Percentiles rank a stretch among this genome's conserved stretches.
Evolutionary conservation across 2,113 vertebrate species (phyloP).

Genomic region (Arothron firmamentum): DNA sequence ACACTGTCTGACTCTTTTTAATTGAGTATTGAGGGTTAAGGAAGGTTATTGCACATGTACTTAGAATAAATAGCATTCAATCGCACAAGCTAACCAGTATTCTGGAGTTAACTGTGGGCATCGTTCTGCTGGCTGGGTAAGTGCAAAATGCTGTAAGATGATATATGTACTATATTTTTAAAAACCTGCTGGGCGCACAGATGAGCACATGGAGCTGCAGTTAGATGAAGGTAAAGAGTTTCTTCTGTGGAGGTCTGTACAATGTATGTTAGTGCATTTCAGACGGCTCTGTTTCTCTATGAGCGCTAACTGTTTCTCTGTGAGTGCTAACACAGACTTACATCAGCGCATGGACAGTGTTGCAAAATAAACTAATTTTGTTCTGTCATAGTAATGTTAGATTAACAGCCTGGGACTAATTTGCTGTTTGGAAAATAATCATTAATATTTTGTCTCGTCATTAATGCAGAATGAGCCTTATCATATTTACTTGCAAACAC

Average conservation of each 20-base stretch:
- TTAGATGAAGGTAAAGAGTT: too few species aligned
- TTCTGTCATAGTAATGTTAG: slow-evolving; percentile 18
- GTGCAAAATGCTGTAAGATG: slow-evolving; percentile 12
- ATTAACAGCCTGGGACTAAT: slow-evolving; percentile 34
- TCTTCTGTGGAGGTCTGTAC: too few species aligned
- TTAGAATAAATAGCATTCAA: slow-evolving; percentile 45
- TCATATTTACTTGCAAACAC: too few species aligned
- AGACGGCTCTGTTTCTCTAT: too few species aligned
- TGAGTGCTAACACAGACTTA: neutral
- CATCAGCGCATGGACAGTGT: neutral
- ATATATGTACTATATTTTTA: slow-evolving; percentile 14
- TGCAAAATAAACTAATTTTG: slow-evolving; percentile 3
- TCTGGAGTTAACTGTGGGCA: slow-evolving; percentile 27
- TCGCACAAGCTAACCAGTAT: slow-evolving; percentile 59
- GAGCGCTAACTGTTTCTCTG: neutral
- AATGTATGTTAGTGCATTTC: too few species aligned
- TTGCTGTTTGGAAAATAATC: slow-evolving; percentile 2
- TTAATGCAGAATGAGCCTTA: slow-evolving; percentile 1
- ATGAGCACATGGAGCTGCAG: neutral
- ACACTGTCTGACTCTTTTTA: neutral
- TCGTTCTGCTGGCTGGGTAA: slow-evolving; percentile 4
- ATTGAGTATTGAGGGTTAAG: slow-evolving; percentile 13
- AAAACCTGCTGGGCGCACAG: slow-evolving; percentile 1
- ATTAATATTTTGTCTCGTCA: slow-evolving; percentile 25
- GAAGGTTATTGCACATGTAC: slow-evolving; percentile 17